Evolutionary conservation across 2,888 invertebrate species (phyloP).

Genomic region (Euspilapteryx auroguttella): DNA sequence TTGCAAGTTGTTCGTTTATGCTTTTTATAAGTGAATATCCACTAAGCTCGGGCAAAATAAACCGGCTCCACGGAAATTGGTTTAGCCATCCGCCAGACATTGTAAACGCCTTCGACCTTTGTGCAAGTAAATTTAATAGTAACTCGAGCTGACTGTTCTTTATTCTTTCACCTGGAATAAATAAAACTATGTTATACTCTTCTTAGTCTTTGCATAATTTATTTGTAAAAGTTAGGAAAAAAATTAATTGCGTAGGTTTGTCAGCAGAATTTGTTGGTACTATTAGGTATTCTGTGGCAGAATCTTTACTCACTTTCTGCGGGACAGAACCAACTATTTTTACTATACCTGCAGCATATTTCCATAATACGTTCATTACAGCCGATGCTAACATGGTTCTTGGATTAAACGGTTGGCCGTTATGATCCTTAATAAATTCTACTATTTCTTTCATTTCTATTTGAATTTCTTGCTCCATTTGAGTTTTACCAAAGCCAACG

Average conservation of each 20-base stretch:
- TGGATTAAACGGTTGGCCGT: conserved; percentile 37
- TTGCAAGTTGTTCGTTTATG: conserved; percentile 52
- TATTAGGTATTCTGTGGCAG: too few species aligned
- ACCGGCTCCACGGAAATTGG: conserved; percentile 68
- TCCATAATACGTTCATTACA: conserved; percentile 71
- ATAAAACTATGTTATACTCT: conserved; percentile 3
- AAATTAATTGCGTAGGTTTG: too few species aligned
- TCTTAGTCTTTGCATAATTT: background rate
- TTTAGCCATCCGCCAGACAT: conserved; percentile 71
- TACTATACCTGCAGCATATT: conserved; percentile 69
- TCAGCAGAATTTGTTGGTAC: too few species aligned
- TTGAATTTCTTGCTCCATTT: conserved; percentile 63
- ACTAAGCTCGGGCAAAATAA: conserved; percentile 62
- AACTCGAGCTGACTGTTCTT: conserved; percentile 52
- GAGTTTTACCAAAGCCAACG: conserved; percentile 64
- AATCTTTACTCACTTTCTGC: too few species aligned
- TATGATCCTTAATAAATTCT: conserved; percentile 25
- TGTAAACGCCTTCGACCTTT: conserved; percentile 49
- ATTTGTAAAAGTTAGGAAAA: background rate
- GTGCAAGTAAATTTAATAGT: conserved; percentile 23
- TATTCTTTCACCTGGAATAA: conserved; percentile 50
- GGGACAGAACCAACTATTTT: too few species aligned
- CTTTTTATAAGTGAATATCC: conserved; percentile 62
- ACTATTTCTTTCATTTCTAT: conserved; percentile 59
- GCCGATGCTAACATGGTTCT: conserved; percentile 60